Evolutionary conservation across 2,797 vertebrate genomes (phyloP).

Genomic region (Sebastes glaucus): DNA sequence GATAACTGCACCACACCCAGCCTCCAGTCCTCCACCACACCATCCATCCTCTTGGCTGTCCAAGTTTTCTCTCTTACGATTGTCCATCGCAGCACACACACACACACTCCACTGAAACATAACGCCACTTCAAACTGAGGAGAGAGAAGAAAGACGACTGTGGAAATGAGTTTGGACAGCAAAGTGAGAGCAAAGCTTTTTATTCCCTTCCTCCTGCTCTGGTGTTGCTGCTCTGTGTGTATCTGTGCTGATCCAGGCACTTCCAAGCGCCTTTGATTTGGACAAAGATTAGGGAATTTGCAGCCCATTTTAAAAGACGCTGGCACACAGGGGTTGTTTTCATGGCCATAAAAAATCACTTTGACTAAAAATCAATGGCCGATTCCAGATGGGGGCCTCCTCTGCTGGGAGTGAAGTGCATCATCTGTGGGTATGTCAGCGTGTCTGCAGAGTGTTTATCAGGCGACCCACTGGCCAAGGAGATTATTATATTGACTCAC

Average conservation of each 20-base stretch:
- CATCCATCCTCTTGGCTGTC: slow-evolving; percentile 31
- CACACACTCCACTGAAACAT: slow-evolving; percentile 7
- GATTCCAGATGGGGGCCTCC: slow-evolving; percentile 40
- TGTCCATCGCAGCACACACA: slow-evolving; percentile 35
- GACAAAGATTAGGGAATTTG: slow-evolving; percentile 64
- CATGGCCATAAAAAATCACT: slow-evolving; percentile 39
- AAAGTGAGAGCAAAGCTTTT: slow-evolving; percentile 37
- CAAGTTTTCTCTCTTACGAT: slow-evolving; percentile 22
- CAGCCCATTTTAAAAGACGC: slow-evolving; percentile 28
- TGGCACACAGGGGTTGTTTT: slow-evolving; percentile 52
- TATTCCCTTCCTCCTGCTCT: neutral
- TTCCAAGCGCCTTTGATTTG: slow-evolving; percentile 71
- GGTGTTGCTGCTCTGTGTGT: slow-evolving; percentile 21
- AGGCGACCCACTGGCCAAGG: slow-evolving; percentile 19
- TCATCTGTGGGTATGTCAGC: slow-evolving; percentile 23
- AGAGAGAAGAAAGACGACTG: slow-evolving; percentile 40
- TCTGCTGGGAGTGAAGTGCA: slow-evolving; percentile 22
- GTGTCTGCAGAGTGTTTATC: slow-evolving; percentile 45
- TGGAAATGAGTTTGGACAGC: slow-evolving; percentile 59
- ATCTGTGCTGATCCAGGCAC: slow-evolving; percentile 50
- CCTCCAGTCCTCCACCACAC: neutral
- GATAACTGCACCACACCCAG: slow-evolving; percentile 70
- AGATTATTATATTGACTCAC: slow-evolving; percentile 52
- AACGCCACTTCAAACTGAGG: slow-evolving; percentile 6
- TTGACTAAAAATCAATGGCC: slow-evolving; percentile 60